Evolutionary conservation across 2,797 vertebrate genomes (phyloP).

Genomic region (Pangasius krempfi): DNA sequence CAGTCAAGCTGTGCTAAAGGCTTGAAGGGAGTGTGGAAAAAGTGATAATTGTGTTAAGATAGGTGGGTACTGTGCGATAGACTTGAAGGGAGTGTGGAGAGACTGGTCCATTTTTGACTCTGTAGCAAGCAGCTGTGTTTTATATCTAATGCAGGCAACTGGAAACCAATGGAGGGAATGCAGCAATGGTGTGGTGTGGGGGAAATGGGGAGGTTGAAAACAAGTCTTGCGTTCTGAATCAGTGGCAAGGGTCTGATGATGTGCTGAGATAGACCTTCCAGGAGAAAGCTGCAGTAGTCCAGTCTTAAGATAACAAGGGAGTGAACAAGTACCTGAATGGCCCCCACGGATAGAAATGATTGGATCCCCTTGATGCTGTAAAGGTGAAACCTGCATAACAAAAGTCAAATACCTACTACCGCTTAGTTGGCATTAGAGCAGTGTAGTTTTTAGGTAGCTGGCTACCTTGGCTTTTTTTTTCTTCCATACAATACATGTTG

Average conservation of each 20-base stretch:
- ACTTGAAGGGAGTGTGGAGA: too few relatives aligned
- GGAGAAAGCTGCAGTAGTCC: background rate
- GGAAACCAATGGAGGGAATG: background rate
- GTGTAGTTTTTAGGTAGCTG: background rate
- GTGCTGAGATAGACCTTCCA: background rate
- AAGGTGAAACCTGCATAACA: background rate
- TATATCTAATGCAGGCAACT: background rate
- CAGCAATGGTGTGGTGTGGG: background rate
- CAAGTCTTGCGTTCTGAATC: background rate
- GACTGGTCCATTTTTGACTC: background rate
- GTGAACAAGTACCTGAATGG: background rate
- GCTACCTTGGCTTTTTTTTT: background rate
- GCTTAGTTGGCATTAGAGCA: background rate
- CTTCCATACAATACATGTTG: too few relatives aligned
- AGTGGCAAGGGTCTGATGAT: background rate
- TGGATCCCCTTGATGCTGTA: background rate
- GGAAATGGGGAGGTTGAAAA: background rate
- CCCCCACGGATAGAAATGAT: background rate
- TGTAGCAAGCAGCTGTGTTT: background rate
- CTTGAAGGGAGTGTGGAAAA: background rate
- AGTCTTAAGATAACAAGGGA: background rate
- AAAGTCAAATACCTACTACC: background rate
- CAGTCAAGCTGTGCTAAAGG: background rate
- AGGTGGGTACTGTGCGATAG: background rate
- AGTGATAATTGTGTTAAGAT: background rate